Evolutionary conservation across 2,888 invertebrate genomes (phyloP).

Genomic region (Cyrtodaria siliqua): DNA sequence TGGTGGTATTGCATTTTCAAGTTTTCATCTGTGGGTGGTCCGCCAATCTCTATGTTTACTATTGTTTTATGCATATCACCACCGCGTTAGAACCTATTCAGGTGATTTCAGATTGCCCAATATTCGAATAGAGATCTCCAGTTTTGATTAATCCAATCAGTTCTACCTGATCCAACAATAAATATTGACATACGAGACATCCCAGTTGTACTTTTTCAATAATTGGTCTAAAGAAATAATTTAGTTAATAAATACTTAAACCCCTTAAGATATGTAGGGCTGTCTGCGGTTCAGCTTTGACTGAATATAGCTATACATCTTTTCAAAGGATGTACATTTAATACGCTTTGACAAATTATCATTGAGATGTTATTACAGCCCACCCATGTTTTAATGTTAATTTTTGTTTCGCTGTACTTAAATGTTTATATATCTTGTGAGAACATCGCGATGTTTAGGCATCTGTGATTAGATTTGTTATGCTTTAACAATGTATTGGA

Average conservation of each 20-base stretch:
- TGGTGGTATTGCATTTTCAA: too few species aligned
- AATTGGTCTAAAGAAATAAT: too few species aligned
- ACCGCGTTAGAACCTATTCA: too few species aligned
- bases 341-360: conserved; percentile 54
- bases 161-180: too few species aligned
- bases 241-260: too few species aligned
- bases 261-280: too few species aligned
- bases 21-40: conserved; percentile 39
- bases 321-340: conserved; percentile 36
- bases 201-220: too few species aligned
- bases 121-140: too few species aligned
- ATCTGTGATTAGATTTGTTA: conserved; percentile 32
- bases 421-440: conserved; percentile 20
- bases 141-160: too few species aligned
- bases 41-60: conserved; percentile 15
- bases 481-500: conserved; percentile 19
- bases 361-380: conserved; percentile 34
- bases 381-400: conserved; percentile 15
- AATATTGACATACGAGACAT: too few species aligned
- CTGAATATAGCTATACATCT: conserved; percentile 4
- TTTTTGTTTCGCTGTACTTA: conserved; percentile 11
- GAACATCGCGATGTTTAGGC: conserved; percentile 30
- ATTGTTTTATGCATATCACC: conserved; percentile 22
- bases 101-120: too few species aligned
- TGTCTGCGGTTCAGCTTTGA: too few species aligned